These are phyloP conservation scores for Onychomys torridus DNA, from an alignment of 2,797 vertebrate species.

Conservation along the genomic window DNA sequence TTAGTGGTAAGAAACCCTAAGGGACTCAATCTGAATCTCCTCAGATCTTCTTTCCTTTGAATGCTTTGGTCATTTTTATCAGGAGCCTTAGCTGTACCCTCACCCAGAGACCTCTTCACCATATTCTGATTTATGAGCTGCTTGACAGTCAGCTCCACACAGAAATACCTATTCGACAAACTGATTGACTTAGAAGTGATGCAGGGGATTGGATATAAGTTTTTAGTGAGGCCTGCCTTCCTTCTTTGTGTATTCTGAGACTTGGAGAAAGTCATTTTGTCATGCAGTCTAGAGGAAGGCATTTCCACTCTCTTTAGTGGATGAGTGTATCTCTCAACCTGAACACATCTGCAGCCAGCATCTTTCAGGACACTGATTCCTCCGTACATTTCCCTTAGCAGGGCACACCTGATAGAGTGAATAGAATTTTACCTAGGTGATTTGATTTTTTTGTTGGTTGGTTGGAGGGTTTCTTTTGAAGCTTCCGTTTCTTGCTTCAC, in stretches of 20 bases:
- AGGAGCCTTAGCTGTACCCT: background rate
- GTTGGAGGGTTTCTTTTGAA: background rate
- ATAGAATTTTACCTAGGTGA: slow-evolving; percentile 21
- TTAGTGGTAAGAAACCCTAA: background rate
- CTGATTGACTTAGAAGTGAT: slow-evolving; percentile 28
- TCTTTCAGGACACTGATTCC: background rate
- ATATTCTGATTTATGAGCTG: slow-evolving; percentile 8
- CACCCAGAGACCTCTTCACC: background rate
- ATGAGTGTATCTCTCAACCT: background rate
- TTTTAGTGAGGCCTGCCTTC: background rate
- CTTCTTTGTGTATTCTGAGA: background rate
- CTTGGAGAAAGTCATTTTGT: slow-evolving; percentile 11
- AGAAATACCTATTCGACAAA: slow-evolving; percentile 1
- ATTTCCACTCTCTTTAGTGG: background rate
- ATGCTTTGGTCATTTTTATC: background rate
- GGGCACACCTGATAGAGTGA: background rate
- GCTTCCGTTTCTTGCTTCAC: slow-evolving; percentile 39
- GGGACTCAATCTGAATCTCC: background rate
- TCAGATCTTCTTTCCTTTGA: background rate
- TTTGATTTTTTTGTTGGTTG: background rate
- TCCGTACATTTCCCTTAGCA: slow-evolving; percentile 51
- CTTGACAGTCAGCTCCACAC: slow-evolving; percentile 29
- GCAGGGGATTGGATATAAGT: background rate
- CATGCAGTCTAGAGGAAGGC: background rate
- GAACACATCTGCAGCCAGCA: background rate